Evolutionary conservation across 2,113 vertebrate species (phyloP).

Genomic region (Limnothrissa miodon): DNA sequence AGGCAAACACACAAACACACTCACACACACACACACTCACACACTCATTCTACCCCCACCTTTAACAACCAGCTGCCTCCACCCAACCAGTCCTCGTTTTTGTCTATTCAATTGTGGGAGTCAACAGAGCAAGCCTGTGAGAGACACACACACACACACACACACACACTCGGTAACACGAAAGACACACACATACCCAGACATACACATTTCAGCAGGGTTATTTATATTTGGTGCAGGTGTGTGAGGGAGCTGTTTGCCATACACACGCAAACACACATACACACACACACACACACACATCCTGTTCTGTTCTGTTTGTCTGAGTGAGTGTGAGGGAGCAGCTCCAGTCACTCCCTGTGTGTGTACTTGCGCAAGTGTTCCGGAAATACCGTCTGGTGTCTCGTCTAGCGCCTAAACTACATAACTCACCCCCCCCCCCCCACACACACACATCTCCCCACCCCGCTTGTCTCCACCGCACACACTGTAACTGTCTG

Average conservation of each 20-base stretch:
- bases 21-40: neutral
- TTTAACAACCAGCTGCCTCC: neutral
- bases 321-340: constrained; percentile 31
- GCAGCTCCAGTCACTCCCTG: constrained; percentile 34
- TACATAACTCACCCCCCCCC: constrained; percentile 54
- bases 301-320: constrained; percentile 30
- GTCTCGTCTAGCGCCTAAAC: constrained; percentile 61
- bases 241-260: constrained; percentile 26
- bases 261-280: neutral
- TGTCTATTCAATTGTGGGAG: constrained; percentile 13
- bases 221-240: constrained; percentile 23
- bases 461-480: constrained; percentile 24
- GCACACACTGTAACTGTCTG: constrained; percentile 28
- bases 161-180: neutral
- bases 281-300: constrained; percentile 17
- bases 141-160: neutral
- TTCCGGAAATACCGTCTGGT: constrained; percentile 62
- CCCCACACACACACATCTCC: too few species aligned
- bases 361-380: constrained; percentile 51
- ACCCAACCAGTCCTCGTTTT: neutral
- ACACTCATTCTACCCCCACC: constrained; percentile 20
- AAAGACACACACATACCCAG: constrained; percentile 1
- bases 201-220: neutral
- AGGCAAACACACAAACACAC: neutral
- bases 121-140: constrained; percentile 22